Evolutionary conservation across 2,888 invertebrate genomes (phyloP), one percentile per base, ranked within the genome.

Genomic region (Drosophila putrida): DNA sequence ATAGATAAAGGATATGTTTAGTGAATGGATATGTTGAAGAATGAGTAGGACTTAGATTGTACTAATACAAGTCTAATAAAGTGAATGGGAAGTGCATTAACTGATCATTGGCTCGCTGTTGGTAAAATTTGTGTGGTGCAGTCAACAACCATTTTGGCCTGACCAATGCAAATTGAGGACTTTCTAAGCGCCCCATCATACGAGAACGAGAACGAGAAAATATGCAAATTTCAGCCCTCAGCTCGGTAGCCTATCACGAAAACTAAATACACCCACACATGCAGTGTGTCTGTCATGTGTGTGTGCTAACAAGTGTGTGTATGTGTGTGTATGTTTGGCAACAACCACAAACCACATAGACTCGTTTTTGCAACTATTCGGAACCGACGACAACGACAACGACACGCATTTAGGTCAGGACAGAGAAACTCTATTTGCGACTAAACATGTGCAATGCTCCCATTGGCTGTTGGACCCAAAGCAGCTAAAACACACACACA

Each of bases 361-460:
- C 73, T 76, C 75, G 77, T 36, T 73, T 75, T 60, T 79, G 75
- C 83, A 83, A 83, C 83, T 83, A 86, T 83, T 86, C 82, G 82
- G 87, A 49, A 68, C 68, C 74, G 76, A 76, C 71, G 72, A 68
- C 67, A 63, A 47, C 66, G 44, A 54, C 15, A 50, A 43, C 51
- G 81, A 82, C 75, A 83, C 79, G 84, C 80, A 82, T 87, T 87
- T 84, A 84, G 83, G 83, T 84, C 86, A 82, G 70, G 58, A 55
- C 53, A 60, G 54, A 55, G 54, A 61, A 44, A 68, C 80, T 79
- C 87, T 87, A 82, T 71, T 71, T 55, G 54, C 82, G 84, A 81
- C 85, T 85, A 85, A 85, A 78, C 85, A 85, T 83, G 62, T 88
- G 86, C 91, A 91, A 90, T 58, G 73, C 75, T 85, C 76, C 80